These are phyloP conservation scores for Muricea muricata DNA, from an alignment of 92 coral and sea anemone species.

Conservation along the genomic window DNA sequence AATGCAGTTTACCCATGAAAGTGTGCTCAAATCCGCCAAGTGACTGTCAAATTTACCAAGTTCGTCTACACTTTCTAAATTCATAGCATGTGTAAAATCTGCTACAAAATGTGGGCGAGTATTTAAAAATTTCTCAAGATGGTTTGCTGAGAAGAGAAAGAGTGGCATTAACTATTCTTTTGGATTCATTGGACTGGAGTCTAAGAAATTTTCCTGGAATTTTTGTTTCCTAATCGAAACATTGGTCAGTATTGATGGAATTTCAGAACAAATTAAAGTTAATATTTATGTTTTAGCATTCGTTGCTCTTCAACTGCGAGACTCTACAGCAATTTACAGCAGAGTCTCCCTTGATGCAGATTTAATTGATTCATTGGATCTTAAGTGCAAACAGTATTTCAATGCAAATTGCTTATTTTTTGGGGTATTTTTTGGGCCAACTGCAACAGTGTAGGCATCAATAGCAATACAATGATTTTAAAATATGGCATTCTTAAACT, in stretches of 20 bases:
- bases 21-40: conserved; percentile 54
- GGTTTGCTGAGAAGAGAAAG: conserved; percentile 72
- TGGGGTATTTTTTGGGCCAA: conserved; percentile 55
- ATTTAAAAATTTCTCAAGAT: conserved; percentile 42
- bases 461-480: too few relatives aligned
- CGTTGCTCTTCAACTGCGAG: conserved; percentile 56
- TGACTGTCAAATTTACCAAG: conserved; percentile 46
- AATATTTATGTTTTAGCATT: conserved; percentile 56
- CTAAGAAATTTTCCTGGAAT: conserved; percentile 63
- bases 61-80: conserved; percentile 43
- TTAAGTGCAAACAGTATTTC: conserved; percentile 66
- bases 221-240: conserved; percentile 48
- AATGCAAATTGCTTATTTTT: conserved; percentile 53
- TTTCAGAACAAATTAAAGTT: conserved; percentile 31
- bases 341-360: not conserved
- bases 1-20: conserved; percentile 38
- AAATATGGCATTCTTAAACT: too few relatives aligned
- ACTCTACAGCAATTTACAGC: conserved; percentile 60
- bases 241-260: conserved; percentile 31
- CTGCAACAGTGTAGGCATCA: too few relatives aligned
- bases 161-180: conserved; percentile 53
- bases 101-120: conserved; percentile 64
- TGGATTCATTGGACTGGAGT: conserved; percentile 69
- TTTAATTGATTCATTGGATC: conserved; percentile 44
- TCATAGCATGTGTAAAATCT: conserved; percentile 57